These are phyloP conservation scores for Hybognathus amarus DNA, from an alignment of 2,797 vertebrate genomes.

Conservation along the genomic window DNA sequence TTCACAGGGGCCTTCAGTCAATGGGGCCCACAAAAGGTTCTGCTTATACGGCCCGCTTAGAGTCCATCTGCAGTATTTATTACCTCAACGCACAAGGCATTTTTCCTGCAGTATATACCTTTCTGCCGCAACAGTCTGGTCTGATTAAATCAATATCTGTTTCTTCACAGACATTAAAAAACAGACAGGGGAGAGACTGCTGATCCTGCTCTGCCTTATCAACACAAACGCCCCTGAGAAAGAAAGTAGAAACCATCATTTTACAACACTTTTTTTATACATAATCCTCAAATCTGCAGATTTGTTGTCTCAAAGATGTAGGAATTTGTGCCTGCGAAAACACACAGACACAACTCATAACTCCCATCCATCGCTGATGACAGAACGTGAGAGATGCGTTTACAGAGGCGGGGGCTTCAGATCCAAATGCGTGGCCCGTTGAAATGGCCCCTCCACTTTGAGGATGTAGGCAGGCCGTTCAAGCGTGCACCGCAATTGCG, in stretches of 20 bases:
- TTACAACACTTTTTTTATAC: slow-evolving; percentile 36
- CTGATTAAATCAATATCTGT: slow-evolving; percentile 77
- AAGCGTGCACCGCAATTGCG: slow-evolving; percentile 73
- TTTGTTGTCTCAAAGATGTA: slow-evolving; percentile 18
- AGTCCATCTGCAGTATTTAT: slow-evolving; percentile 67
- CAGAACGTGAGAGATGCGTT: slow-evolving; percentile 17
- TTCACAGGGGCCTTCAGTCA: slow-evolving; percentile 65
- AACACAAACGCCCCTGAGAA: slow-evolving; percentile 44
- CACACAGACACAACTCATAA: background rate
- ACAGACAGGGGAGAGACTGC: slow-evolving; percentile 54
- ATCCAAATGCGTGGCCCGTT: background rate
- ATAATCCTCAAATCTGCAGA: slow-evolving; percentile 33
- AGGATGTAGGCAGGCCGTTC: slow-evolving; percentile 24
- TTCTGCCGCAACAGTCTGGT: slow-evolving; percentile 69
- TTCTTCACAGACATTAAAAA: slow-evolving; percentile 64
- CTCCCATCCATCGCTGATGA: background rate
- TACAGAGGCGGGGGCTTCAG: slow-evolving; percentile 20
- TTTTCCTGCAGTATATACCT: slow-evolving; percentile 54
- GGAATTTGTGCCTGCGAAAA: background rate
- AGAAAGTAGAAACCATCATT: slow-evolving; percentile 53
- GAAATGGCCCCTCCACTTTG: slow-evolving; percentile 30
- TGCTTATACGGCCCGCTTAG: slow-evolving; percentile 65
- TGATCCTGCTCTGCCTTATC: slow-evolving; percentile 60
- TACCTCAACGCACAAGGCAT: slow-evolving; percentile 51
- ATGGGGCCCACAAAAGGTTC: slow-evolving; percentile 69